Evolutionary conservation across 2,113 vertebrate genomes (phyloP).

Genomic region (Lophura nycthemera): DNA sequence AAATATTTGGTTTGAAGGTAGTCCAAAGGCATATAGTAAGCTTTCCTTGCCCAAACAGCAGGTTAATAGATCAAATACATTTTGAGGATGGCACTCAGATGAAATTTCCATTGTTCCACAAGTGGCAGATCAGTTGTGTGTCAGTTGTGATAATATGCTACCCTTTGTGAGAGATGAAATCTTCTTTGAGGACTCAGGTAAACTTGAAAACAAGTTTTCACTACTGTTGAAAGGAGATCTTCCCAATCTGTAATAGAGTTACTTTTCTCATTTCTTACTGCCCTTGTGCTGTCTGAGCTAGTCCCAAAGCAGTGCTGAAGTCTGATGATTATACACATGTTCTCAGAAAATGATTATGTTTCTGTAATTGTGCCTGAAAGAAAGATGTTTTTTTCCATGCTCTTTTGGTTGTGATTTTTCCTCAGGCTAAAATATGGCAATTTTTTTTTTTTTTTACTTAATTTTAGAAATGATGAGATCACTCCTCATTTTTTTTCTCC

Average conservation of each 20-base stretch:
- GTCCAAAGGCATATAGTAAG: background rate
- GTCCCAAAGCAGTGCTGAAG: background rate
- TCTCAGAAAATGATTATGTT: background rate
- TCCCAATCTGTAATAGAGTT: background rate
- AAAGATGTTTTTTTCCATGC: background rate
- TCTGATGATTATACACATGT: background rate
- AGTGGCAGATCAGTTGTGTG: background rate
- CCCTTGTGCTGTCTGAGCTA: background rate
- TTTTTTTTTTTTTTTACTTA: background rate
- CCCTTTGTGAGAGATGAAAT: background rate
- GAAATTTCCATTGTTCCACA: background rate
- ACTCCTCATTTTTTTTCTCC: background rate
- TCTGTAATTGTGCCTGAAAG: background rate
- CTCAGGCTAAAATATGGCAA: background rate
- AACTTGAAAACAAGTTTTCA: background rate
- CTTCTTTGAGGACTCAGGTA: background rate
- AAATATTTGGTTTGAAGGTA: background rate
- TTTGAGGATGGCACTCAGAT: background rate
- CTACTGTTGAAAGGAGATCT: background rate
- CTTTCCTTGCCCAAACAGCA: background rate
- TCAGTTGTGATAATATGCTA: background rate
- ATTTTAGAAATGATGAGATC: background rate
- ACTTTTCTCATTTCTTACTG: background rate
- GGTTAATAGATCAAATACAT: background rate
- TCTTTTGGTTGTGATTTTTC: background rate